Conservation (phyloP, 2,888 invertebrate species). For the Gasteruption jaculator region DNA sequence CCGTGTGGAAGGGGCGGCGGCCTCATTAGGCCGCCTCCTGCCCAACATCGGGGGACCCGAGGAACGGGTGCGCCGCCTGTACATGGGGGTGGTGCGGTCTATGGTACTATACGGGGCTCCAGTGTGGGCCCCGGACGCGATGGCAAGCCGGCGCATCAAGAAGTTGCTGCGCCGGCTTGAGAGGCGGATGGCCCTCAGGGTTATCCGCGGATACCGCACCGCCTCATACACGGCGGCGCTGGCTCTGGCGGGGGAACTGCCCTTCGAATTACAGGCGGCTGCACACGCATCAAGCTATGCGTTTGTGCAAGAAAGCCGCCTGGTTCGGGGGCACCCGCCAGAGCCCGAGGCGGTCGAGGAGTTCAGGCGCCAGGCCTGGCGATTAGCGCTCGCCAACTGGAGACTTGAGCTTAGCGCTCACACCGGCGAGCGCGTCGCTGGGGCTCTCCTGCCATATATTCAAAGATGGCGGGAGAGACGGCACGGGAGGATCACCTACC, state of each 20-base stretch:
- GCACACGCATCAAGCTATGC: not conserved
- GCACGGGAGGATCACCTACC: not conserved
- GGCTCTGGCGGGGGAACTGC: not conserved
- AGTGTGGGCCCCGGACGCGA: not conserved
- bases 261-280: not conserved
- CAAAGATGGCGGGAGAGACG: not conserved
- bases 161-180: not conserved
- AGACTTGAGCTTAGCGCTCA: not conserved
- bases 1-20: conserved; percentile 1
- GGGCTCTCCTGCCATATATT: not conserved
- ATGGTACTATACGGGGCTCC: conserved; percentile 1
- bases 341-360: not conserved
- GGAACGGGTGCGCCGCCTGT: conserved; percentile 1
- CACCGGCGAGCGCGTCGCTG: not conserved
- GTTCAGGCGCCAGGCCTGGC: not conserved
- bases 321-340: not conserved
- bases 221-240: too few relatives aligned
- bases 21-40: not conserved
- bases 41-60: not conserved
- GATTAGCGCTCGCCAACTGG: too few relatives aligned
- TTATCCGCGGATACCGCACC: conserved; percentile 1
- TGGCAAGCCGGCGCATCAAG: not conserved
- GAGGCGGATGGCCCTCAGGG: not conserved
- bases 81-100: not conserved
- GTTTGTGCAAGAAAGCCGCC: not conserved